A percentile compares a stretch with the other conserved stretches of the same genome.
Evolutionary conservation across 1,140 invertebrate species (phyloP).

Genomic region (Heliothis subflexa): DNA sequence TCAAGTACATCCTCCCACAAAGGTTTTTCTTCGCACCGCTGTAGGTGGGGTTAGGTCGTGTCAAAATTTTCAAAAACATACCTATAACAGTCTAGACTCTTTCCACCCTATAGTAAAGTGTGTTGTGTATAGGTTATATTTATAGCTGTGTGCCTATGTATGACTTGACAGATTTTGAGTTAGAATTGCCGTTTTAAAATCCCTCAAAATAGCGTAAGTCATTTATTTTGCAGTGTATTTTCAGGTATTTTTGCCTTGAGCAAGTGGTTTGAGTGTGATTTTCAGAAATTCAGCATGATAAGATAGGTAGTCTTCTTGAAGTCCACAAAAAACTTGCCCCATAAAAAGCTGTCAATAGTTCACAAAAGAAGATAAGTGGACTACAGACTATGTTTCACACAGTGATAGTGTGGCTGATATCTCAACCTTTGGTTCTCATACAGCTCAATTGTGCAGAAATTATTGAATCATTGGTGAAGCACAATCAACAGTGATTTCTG

Average conservation of each 20-base stretch:
- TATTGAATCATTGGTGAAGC: too few species aligned
- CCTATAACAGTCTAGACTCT: slow-evolving; percentile 13
- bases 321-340: not conserved
- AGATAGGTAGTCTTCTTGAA: not conserved
- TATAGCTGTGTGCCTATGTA: slow-evolving; percentile 33
- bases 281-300: not conserved
- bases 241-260: not conserved
- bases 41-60: slow-evolving; percentile 82
- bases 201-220: not conserved
- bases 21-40: slow-evolving; percentile 66
- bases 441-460: too few species aligned
- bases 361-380: not conserved
- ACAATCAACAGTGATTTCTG: too few species aligned
- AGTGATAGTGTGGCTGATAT: too few species aligned
- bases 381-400: too few species aligned
- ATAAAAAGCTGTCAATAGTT: too few species aligned
- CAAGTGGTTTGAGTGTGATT: not conserved
- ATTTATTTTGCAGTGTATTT: slow-evolving; percentile 15
- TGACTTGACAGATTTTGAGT: slow-evolving; percentile 48
- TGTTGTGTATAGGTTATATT: slow-evolving; percentile 42
- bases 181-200: not conserved
- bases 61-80: slow-evolving; percentile 60
- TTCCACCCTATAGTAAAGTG: slow-evolving; percentile 23
- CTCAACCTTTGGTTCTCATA: too few species aligned
- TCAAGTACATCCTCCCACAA: slow-evolving; percentile 56